Percentiles rank a stretch among this genome's conserved stretches.
Evolutionary conservation across 2,888 invertebrate genomes (phyloP).

Genomic region (Keiferia lycopersicella): DNA sequence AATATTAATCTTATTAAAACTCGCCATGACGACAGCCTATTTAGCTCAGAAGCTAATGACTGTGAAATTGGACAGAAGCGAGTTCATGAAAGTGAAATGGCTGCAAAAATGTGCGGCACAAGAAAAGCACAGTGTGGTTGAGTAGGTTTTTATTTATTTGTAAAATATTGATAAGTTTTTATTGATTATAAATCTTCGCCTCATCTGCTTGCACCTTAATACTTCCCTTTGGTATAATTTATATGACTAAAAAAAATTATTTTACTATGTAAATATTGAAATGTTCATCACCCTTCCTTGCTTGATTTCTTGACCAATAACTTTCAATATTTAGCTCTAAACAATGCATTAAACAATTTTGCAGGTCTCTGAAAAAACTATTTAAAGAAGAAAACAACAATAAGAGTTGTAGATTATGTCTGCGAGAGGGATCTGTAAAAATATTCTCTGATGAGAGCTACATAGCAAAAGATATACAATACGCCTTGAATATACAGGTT

Average conservation of each 20-base stretch:
- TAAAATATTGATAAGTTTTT: neutral
- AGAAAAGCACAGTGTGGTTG: constrained; percentile 33
- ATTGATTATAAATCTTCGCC: neutral
- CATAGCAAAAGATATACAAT: constrained; percentile 35
- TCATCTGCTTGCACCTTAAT: neutral
- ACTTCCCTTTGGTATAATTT: neutral
- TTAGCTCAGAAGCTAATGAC: constrained; percentile 42
- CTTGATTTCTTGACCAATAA: neutral
- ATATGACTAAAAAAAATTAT: too few relatives aligned
- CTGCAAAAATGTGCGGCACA: constrained; percentile 37
- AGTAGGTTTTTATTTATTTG: constrained; percentile 30
- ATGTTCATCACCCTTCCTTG: too few relatives aligned
- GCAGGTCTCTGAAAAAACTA: constrained; percentile 33
- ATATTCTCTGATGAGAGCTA: constrained; percentile 35
- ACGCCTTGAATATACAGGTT: constrained; percentile 45
- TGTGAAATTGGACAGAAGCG: constrained; percentile 41
- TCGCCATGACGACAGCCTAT: constrained; percentile 38
- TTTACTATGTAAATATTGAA: too few relatives aligned
- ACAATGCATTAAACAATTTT: constrained; percentile 20
- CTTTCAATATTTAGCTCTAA: neutral
- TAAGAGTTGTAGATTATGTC: constrained; percentile 45
- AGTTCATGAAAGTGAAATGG: constrained; percentile 42
- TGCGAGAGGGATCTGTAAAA: constrained; percentile 38
- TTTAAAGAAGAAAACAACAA: constrained; percentile 26
- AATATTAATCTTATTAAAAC: neutral